These are phyloP conservation scores for Chloropsis cyanopogon DNA, from an alignment of 2,113 vertebrate species.

Conservation along the genomic window DNA sequence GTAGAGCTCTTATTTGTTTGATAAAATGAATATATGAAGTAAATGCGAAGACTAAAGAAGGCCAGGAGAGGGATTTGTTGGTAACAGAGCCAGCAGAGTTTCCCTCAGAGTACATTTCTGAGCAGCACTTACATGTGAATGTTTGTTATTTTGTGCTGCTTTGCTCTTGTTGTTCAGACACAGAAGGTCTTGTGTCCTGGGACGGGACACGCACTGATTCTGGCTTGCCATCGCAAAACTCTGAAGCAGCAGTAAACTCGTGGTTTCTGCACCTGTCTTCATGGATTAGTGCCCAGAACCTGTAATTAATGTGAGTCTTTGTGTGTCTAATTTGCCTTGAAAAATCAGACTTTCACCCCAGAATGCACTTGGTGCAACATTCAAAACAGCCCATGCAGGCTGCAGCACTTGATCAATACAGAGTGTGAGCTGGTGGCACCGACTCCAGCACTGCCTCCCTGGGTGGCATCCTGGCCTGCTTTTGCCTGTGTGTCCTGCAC, in stretches of 20 bases:
- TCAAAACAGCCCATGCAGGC: not conserved
- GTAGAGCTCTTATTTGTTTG: not conserved
- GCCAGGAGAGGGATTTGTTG: not conserved
- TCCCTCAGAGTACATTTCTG: not conserved
- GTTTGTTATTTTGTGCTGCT: not conserved
- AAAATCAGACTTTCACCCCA: constrained; percentile 54
- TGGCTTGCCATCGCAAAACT: not conserved
- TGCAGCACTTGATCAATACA: accelerated
- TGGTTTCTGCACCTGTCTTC: constrained; percentile 61
- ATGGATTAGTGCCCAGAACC: constrained; percentile 63
- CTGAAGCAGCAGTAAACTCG: constrained; percentile 20
- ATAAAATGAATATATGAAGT: not conserved
- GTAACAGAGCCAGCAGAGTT: not conserved
- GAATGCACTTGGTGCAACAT: not conserved
- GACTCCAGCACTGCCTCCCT: not conserved
- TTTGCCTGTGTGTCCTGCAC: not conserved
- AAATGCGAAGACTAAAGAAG: not conserved
- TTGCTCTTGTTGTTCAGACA: not conserved
- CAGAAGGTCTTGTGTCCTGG: not conserved
- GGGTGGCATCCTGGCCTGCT: not conserved
- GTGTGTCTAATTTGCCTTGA: constrained; percentile 69
- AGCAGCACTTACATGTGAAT: not conserved
- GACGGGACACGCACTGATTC: not conserved
- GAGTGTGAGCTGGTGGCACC: not conserved
- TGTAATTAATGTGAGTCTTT: constrained; percentile 58